Conservation (phyloP, 2,888 invertebrate genomes). For the Oegoconia quadripuncta region DNA sequence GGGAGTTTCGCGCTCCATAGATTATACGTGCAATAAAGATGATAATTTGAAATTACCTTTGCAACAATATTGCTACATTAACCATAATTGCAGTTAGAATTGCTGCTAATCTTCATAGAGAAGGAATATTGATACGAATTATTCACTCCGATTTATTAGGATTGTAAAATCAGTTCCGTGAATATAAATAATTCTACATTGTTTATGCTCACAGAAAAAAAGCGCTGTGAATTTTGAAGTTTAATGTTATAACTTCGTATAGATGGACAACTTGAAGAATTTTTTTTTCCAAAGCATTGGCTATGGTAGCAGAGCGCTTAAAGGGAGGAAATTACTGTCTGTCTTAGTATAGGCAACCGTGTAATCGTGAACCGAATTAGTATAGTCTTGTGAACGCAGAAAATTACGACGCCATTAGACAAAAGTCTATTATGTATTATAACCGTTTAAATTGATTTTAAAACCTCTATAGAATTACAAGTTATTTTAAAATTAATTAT, state of each 20-base stretch:
- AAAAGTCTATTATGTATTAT: slow-evolving; percentile 37
- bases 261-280: slow-evolving; percentile 7
- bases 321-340: slow-evolving; percentile 61
- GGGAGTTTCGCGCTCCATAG: slow-evolving; percentile 57
- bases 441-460: slow-evolving; percentile 5
- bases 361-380: slow-evolving; percentile 56
- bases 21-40: slow-evolving; percentile 65
- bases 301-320: slow-evolving; percentile 34
- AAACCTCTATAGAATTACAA: neutral
- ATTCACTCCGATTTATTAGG: too few species aligned
- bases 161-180: too few species aligned
- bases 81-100: slow-evolving; percentile 41
- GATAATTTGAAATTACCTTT: slow-evolving; percentile 67
- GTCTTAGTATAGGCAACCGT: slow-evolving; percentile 46
- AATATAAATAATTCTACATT: too few species aligned
- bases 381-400: slow-evolving; percentile 40
- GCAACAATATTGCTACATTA: slow-evolving; percentile 57
- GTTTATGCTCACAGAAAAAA: too few species aligned
- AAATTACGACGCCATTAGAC: slow-evolving; percentile 27
- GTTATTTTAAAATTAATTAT: too few species aligned
- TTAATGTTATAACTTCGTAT: too few species aligned
- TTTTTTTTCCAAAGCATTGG: slow-evolving; percentile 24
- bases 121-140: too few species aligned
- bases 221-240: too few species aligned
- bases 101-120: too few species aligned